Base-by-base conservation (phyloP, 2,797 vertebrate species). In the Hydrolagus colliei region DNA sequence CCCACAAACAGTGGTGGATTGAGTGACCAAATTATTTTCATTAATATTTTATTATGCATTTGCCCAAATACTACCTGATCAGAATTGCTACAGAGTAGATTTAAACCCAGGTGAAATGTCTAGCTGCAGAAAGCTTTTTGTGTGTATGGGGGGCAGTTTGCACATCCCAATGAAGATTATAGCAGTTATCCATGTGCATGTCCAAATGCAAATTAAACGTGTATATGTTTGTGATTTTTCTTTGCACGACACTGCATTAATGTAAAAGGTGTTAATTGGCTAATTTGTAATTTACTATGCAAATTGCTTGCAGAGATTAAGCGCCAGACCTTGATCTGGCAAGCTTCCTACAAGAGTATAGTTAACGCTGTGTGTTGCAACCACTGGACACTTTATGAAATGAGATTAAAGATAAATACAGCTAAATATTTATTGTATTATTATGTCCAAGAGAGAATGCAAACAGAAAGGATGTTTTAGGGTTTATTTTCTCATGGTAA, bases 191-290 rank as follows among this genome's bases (percentile, higher is more conserved):
- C 71, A 18, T 71, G 79, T 68, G 16, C 65, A 84, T 35, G 67
- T 84, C 32, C 32, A 68, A 52, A 71, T 84, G 79, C 79, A 41
- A 84, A 84, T 68, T 84, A 84, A 35, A 71, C 79, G 71, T 84
- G 67, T 68, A 84, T 32, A 84, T 71, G 79, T 84, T 84, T 68
- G 16, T 84, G 41, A 52, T 84, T 52, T 71, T 65, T 68, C 20
- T 16, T 32, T 35, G 41, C 79, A 71, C 79, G 63, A 84, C 63
- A 35, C 65, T 20, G 65, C 18, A 71, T 84, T 84, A 71, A 84
- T 71, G 71, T 84, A 84, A 68, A 84, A 84, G 35, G 79, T 71
- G 79, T 84, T 84, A 84, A 84, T 84, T 84, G 79, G 79, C 79
- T 71, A 68, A 71, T 84, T 84, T 84, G 65, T 63, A 84, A 63